Evolutionary conservation across 64 coral and sea anemone genomes (phyloP).

Genomic region (Catalaphyllia jardinei): DNA sequence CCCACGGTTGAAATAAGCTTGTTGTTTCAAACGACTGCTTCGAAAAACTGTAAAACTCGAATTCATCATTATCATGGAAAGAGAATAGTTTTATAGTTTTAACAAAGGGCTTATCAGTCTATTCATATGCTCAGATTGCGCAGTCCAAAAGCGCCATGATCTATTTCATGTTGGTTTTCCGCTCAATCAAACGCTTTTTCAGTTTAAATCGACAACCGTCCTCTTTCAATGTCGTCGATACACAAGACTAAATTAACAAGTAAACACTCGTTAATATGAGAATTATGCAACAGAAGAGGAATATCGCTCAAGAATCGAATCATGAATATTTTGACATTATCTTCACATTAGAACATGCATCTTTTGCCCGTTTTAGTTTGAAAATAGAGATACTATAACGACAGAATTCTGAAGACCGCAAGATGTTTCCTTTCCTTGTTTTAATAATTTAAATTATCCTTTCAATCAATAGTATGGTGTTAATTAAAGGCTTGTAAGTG

Average conservation of each 20-base stretch:
- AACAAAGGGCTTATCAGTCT: not conserved
- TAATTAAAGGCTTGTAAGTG: conserved; percentile 14
- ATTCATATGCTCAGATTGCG: not conserved
- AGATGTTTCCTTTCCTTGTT: not conserved
- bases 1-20: not conserved
- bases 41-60: not conserved
- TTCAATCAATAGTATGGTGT: not conserved
- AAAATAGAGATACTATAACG: not conserved
- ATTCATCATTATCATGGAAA: not conserved
- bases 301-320: not conserved
- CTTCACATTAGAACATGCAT: not conserved
- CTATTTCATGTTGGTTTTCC: not conserved
- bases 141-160: not conserved
- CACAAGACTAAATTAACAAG: not conserved
- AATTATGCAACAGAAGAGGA: not conserved
- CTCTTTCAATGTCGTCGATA: not conserved
- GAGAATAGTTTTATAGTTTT: not conserved
- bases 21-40: not conserved
- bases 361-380: not conserved
- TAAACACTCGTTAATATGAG: not conserved
- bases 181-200: not conserved
- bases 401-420: not conserved
- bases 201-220: not conserved
- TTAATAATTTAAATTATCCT: not conserved
- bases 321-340: not conserved